A percentile compares a stretch with the other conserved stretches of the same genome.
phyloP scores from a whole-genome alignment of 2,113 vertebrate species.

The Leucopsar rothschildi region DNA sequence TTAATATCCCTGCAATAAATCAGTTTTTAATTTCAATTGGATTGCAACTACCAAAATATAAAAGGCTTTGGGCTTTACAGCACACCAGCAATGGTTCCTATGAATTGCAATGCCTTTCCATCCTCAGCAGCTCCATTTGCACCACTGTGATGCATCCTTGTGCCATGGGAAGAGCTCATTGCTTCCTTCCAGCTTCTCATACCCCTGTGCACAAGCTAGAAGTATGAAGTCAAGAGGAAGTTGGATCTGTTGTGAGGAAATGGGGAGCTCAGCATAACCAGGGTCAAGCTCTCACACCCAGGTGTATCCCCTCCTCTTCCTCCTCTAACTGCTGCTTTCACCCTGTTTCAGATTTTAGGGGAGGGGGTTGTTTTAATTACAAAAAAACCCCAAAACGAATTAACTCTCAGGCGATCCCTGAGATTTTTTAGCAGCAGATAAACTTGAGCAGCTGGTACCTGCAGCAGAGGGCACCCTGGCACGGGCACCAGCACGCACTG shows the following conservation, averaged over 20 bases:
- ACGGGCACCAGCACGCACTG: neutral
- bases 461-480: neutral
- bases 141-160: rapidly evolving
- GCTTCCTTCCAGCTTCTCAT: neutral
- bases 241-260: neutral
- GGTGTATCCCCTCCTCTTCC: rapidly evolving
- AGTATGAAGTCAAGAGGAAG: rapidly evolving
- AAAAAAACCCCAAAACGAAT: neutral
- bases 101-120: neutral
- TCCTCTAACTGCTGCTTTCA: neutral
- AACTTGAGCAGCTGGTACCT: neutral
- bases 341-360: rapidly evolving
- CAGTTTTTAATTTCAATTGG: neutral
- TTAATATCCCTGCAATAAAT: neutral
- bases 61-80: neutral
- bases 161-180: rapidly evolving
- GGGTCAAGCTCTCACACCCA: neutral
- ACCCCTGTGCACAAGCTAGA: rapidly evolving
- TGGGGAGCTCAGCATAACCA: rapidly evolving
- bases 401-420: neutral
- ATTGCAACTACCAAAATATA: neutral
- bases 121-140: neutral
- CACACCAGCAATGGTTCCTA: rapidly evolving
- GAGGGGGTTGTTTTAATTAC: rapidly evolving
- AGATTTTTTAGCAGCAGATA: neutral